Evolutionary conservation across 2,797 vertebrate genomes (phyloP), one percentile per base, ranked within the genome.

Genomic region (Vespertilio murinus): DNA sequence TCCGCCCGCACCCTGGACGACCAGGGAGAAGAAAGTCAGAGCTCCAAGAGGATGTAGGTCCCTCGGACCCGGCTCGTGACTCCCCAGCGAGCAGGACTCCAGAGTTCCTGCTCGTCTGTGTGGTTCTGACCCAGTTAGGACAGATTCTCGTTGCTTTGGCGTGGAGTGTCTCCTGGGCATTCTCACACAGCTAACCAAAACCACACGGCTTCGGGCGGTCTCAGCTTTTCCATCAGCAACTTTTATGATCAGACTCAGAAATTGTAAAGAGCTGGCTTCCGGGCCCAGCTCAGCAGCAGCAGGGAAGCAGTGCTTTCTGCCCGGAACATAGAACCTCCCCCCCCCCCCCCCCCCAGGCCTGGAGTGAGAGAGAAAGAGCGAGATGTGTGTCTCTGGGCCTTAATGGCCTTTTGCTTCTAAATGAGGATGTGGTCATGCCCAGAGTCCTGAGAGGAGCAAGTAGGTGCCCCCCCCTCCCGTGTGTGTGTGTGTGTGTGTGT

Each of bases 61-160:
- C 74, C 71, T 20, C 47, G 1, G 22, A 78, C 70, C 70, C 42
- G 23, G 61, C 92, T 92, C 6, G 2, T 33, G 80, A 54, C 85
- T 89, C 47, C 67, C 81, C 67, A 1, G n/a, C 0, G 13, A 94
- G 30, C 33, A 56, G 81, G 73, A 40, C 47, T 93, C 86, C 93
- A 95, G 91, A 97, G 80, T 77, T 90, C 80, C 70, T 89, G 84
- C 94, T 95, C 95, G 93, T 97, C 95, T 91, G 49, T 92, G 92
- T 92, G 92, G 95, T 96, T 97, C 97, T 96, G 96, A 95, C 96
- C 96, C 95, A 96, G 84, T 98, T 97, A 98, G 94, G 95, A 93
- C 93, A 93, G 92, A 97, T 94, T 18, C 94, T 96, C 91, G 52
- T 95, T 94, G 96, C 85, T 83, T 94, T 73, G 90, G 94, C 86